phyloP scores from a whole-genome alignment of 2,113 vertebrate species.

The Leuciscus idus region DNA sequence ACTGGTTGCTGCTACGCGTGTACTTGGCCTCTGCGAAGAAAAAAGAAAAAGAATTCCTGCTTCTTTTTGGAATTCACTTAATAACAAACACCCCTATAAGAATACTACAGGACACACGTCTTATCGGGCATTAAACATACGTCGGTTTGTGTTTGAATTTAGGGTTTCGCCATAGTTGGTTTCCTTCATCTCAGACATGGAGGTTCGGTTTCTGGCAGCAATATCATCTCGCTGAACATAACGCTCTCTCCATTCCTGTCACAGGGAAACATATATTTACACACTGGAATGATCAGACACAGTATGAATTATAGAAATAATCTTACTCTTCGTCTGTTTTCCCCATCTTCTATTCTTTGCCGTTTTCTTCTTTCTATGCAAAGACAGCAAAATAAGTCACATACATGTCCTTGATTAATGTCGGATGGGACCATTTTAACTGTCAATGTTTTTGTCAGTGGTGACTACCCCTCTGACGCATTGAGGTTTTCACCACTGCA shows the following conservation, averaged over 20 bases:
- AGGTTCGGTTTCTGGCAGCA: constrained; percentile 81
- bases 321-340: constrained; percentile 91
- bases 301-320: not conserved
- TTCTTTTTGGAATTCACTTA: not conserved
- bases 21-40: constrained; percentile 80
- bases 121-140: constrained; percentile 28
- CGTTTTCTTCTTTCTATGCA: constrained; percentile 92
- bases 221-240: constrained; percentile 87
- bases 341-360: constrained; percentile 92
- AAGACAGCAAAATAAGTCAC: not conserved
- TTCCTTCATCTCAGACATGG: constrained; percentile 87
- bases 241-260: constrained; percentile 94
- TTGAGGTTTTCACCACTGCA: not conserved
- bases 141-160: constrained; percentile 59
- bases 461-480: not conserved
- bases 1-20: constrained; percentile 78
- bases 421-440: not conserved
- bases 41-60: not conserved
- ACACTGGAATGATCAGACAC: not conserved
- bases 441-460: not conserved
- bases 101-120: not conserved
- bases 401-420: not conserved
- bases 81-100: not conserved
- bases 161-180: constrained; percentile 83
- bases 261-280: not conserved